These are phyloP conservation scores for Cygnus atratus DNA, from an alignment of 2,113 vertebrate species.

Conservation along the genomic window DNA sequence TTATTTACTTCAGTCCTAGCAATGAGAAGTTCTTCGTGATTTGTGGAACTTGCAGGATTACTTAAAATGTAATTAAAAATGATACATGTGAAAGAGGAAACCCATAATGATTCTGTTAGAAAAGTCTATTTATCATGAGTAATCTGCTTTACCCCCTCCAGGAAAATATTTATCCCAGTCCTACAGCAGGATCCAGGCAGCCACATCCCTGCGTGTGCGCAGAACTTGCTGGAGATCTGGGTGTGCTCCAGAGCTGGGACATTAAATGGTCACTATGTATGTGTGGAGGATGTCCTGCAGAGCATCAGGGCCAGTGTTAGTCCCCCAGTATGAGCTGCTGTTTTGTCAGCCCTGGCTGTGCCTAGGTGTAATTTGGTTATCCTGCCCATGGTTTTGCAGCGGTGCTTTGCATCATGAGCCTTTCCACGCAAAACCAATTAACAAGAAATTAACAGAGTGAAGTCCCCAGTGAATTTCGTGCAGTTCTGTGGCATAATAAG, in stretches of 20 bases:
- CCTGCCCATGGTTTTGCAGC: accelerated
- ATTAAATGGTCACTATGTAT: accelerated
- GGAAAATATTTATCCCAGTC: not conserved
- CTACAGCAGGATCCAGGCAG: not conserved
- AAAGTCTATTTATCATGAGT: not conserved
- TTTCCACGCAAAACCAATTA: not conserved
- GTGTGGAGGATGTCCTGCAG: accelerated
- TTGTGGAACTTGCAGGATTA: not conserved
- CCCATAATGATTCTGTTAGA: not conserved
- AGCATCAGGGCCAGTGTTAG: not conserved
- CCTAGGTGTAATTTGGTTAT: accelerated
- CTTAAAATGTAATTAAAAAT: not conserved
- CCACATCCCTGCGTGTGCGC: too few relatives aligned
- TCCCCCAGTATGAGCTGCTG: not conserved
- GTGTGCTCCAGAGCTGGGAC: not conserved
- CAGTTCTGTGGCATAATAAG: not conserved
- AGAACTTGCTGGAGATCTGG: not conserved
- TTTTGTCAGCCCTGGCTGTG: not conserved
- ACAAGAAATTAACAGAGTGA: not conserved
- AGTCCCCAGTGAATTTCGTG: not conserved
- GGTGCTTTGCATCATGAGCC: not conserved
- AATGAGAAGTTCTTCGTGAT: not conserved
- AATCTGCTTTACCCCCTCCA: not conserved
- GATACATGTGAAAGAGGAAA: not conserved
- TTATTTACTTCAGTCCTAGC: not conserved